Conservation (phyloP, 2,797 vertebrate species). For the Pelobates cultripes region DNA sequence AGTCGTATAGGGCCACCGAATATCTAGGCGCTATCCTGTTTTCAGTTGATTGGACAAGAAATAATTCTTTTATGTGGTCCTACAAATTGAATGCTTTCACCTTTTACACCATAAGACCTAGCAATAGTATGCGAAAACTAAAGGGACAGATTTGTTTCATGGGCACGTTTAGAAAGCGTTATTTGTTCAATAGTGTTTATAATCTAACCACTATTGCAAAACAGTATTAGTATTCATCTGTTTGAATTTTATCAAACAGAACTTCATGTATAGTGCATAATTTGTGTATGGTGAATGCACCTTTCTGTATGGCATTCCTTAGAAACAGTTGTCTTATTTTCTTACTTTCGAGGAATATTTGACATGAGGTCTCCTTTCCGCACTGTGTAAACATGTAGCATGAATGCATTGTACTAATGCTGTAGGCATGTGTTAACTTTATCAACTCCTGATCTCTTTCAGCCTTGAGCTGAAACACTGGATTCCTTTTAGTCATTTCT, state of each 20-base stretch:
- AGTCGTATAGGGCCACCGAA: no score
- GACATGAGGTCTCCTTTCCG: neutral
- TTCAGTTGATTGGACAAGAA: no score
- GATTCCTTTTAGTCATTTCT: constrained; percentile 12
- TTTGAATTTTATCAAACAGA: neutral
- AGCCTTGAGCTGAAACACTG: constrained; percentile 6
- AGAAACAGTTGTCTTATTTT: constrained; percentile 6
- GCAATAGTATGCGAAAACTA: neutral
- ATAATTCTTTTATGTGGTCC: no score
- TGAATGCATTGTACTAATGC: neutral
- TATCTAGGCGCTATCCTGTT: no score
- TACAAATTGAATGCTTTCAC: no score
- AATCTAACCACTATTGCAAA: neutral
- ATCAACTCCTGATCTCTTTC: constrained; percentile 7
- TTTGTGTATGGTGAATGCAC: neutral
- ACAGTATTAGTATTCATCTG: neutral
- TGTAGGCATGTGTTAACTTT: constrained; percentile 10
- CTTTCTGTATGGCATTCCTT: neutral
- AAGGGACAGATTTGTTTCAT: neutral
- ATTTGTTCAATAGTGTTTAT: neutral
- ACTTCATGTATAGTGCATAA: neutral
- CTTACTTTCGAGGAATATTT: constrained; percentile 10
- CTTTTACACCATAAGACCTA: neutral
- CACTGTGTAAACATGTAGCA: neutral
- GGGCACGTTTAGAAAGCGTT: neutral